Base-by-base conservation (phyloP, 2,797 vertebrate species). In the Antrozous pallidus region DNA sequence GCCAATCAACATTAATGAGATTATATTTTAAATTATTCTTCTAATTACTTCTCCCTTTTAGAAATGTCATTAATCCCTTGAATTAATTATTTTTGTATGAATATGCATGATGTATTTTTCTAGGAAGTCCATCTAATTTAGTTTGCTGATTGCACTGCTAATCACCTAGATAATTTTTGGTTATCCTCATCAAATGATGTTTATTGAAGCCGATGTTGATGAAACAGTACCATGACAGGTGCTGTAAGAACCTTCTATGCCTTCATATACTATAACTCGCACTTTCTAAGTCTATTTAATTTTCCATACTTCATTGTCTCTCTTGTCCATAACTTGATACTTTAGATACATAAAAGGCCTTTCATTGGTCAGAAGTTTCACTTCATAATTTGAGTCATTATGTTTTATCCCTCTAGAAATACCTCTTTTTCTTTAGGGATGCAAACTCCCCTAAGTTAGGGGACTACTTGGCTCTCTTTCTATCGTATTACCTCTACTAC, bases 31-130 rank as follows among this genome's bases (percentile, higher is more conserved):
- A 96, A 93, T 96, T 90, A 93, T 94, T 82, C 91, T 94, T 93
- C 79, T 96, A 95, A 96, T 95, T 96, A 95, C 73, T 82, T 85
- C 33, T 77, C 91, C 31, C 45, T 58, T 91, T 95, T 93, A 93
- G 89, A 95, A 97, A 96, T 96, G 89, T 90, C 91, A 94, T 95
- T 96, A 96, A 94, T 96, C 49, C 31, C 13, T 79, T 94, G 89
- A 91, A 94, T 94, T 96, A 97, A 95, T 96, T 96, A 91, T 91
- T 96, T 96, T 94, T 54, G 28, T 49, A 94, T 97, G 84, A 96
- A 97, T 95, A 97, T 97, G 91, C 77, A 95, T 96, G 88, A 31
- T 74, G 51, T 88, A n/a, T 82, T 95, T 95, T 96, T 91, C 78
- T 79, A 94, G 90, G 95, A 95, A 95, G 96, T 95, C 93, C 70